A percentile compares a stretch with the other conserved stretches of the same genome.
phyloP scores from a whole-genome alignment of 2,888 invertebrate species.

The Thecophora atra region DNA sequence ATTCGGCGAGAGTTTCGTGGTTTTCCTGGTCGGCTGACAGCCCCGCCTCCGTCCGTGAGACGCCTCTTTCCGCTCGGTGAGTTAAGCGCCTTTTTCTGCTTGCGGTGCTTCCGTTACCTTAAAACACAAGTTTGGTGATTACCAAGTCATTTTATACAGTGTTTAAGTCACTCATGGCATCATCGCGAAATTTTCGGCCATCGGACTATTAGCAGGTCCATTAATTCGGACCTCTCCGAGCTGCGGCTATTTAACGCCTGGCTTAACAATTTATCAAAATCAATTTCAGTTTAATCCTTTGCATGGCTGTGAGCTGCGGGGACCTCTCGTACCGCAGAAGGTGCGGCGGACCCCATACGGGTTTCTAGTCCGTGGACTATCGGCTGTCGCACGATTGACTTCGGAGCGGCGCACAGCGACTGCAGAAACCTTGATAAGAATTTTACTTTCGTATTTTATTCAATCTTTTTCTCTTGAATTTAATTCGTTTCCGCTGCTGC shows the following conservation, averaged over 20 bases:
- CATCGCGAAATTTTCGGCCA: too few relatives aligned
- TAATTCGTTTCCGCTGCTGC: too few relatives aligned
- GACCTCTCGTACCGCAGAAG: not conserved
- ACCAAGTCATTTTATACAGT: too few relatives aligned
- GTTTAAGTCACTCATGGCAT: too few relatives aligned
- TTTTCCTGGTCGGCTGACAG: slow-evolving; percentile 46
- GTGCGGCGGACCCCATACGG: not conserved
- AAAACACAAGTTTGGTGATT: too few relatives aligned
- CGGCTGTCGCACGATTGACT: not conserved
- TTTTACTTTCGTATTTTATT: slow-evolving; percentile 2
- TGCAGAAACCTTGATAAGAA: slow-evolving; percentile 34
- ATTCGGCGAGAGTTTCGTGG: slow-evolving; percentile 49
- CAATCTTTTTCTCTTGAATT: too few relatives aligned
- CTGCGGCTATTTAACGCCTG: slow-evolving; percentile 15
- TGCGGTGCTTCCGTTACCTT: too few relatives aligned
- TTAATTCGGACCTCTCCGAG: not conserved
- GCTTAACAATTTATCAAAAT: slow-evolving; percentile 31
- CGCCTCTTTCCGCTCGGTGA: too few relatives aligned
- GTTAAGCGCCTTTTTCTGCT: too few relatives aligned
- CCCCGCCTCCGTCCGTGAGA: not conserved
- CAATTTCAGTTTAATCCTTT: slow-evolving; percentile 32
- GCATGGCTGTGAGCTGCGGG: not conserved
- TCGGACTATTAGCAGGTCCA: too few relatives aligned
- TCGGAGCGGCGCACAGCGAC: slow-evolving; percentile 5
- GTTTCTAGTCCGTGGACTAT: not conserved